Conservation (phyloP, 2,797 vertebrate species). For the Oryzias dopingdopingensis region DNA sequence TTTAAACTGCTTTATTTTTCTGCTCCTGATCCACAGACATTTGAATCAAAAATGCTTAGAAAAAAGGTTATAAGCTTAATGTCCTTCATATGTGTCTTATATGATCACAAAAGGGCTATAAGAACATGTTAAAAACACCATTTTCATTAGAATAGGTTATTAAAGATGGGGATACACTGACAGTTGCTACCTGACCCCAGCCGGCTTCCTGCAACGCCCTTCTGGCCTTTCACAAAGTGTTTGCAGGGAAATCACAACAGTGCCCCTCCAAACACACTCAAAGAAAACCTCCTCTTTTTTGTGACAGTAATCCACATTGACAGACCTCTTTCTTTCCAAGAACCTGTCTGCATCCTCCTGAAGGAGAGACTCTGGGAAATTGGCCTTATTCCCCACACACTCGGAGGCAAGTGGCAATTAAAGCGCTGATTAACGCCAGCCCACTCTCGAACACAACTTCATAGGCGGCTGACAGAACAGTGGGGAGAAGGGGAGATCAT, state of each 20-base stretch:
- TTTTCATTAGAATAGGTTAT: too few species aligned
- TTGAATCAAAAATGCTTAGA: too few species aligned
- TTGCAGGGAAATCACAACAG: not conserved
- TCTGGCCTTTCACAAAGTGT: not conserved
- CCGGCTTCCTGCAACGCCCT: too few species aligned
- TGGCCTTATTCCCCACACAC: conserved; percentile 74
- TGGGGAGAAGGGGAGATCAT: conserved; percentile 69
- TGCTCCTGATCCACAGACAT: too few species aligned
- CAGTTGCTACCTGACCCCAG: too few species aligned
- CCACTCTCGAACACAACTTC: conserved; percentile 73
- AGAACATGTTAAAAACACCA: too few species aligned
- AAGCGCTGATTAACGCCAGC: conserved; percentile 76
- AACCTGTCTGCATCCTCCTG: conserved; percentile 67
- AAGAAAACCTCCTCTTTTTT: not conserved
- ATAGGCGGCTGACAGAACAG: conserved; percentile 66
- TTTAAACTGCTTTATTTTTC: too few species aligned
- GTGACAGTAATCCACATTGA: conserved; percentile 41
- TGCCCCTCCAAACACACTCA: too few species aligned
- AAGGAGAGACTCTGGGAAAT: conserved; percentile 69
- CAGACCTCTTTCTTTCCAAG: conserved; percentile 48
- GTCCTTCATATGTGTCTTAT: too few species aligned
- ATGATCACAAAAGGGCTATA: too few species aligned
- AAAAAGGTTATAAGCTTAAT: too few species aligned
- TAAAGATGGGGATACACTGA: too few species aligned
- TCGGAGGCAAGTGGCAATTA: conserved; percentile 79